These are phyloP conservation scores for Hippotragus niger DNA, from an alignment of 2,113 vertebrate genomes.

Conservation along the genomic window DNA sequence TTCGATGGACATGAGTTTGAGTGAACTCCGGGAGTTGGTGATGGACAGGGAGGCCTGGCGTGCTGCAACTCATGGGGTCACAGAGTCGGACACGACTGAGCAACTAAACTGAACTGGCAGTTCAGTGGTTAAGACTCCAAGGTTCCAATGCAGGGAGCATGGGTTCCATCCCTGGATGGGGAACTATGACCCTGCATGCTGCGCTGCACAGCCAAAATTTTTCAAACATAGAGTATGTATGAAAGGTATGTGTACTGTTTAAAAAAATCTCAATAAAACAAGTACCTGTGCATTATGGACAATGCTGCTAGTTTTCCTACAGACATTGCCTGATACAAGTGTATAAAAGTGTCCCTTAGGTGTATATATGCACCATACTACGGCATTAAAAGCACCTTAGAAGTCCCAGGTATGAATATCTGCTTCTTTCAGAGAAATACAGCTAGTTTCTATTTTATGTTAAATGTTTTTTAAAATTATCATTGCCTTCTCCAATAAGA, in stretches of 20 bases:
- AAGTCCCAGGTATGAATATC: background rate
- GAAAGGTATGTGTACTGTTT: background rate
- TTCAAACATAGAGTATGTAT: background rate
- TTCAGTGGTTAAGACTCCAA: background rate
- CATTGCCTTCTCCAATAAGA: background rate
- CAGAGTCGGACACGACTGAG: too few relatives aligned
- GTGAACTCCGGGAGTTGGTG: too few relatives aligned
- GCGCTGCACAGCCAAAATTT: background rate
- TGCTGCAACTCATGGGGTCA: too few relatives aligned
- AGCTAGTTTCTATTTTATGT: background rate
- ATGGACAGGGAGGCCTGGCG: too few relatives aligned
- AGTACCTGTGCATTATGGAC: background rate
- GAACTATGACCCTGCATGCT: background rate
- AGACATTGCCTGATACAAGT: fast-evolving
- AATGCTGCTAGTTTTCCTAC: background rate
- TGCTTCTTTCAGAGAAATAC: background rate
- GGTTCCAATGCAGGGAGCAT: background rate
- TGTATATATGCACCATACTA: background rate
- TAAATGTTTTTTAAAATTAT: background rate
- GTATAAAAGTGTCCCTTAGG: background rate
- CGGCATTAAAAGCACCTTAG: background rate
- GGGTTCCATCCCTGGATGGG: background rate
- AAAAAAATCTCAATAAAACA: background rate
- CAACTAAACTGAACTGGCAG: background rate
- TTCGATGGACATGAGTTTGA: fast-evolving